phyloP scores from a whole-genome alignment of 2,888 invertebrate species.

The Lamellibrachia columna region DNA sequence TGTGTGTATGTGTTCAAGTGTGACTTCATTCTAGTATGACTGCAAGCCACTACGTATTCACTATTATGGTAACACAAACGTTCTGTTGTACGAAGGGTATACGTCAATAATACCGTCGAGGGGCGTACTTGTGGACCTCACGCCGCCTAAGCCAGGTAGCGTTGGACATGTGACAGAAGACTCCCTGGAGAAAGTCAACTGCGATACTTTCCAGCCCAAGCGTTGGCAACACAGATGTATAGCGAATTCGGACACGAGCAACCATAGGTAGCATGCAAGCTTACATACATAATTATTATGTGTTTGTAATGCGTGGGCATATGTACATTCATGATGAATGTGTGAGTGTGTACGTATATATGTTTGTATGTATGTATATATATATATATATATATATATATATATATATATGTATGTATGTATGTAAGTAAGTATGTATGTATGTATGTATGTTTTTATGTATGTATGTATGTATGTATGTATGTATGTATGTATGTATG shows the following conservation, averaged over 20 bases:
- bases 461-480: not conserved
- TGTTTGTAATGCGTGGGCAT: not conserved
- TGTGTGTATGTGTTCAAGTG: too few species aligned
- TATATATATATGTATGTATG: not conserved
- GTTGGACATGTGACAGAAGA: not conserved
- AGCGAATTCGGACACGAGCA: not conserved
- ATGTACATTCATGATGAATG: not conserved
- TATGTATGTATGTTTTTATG: not conserved
- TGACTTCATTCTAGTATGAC: not conserved
- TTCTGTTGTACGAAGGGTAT: not conserved
- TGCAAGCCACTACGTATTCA: not conserved
- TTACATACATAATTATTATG: too few species aligned
- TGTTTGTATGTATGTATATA: slow-evolving; percentile 18
- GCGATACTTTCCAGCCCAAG: not conserved
- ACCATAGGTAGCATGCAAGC: not conserved
- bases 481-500: not conserved
- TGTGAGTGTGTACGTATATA: slow-evolving; percentile 23
- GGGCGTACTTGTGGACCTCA: not conserved
- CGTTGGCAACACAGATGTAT: not conserved
- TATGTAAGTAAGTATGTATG: not conserved
- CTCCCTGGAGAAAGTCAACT: not conserved
- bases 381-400: not conserved
- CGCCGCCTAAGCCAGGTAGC: not conserved
- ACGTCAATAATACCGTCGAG: not conserved
- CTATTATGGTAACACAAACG: not conserved